These are phyloP conservation scores for Sciaenops ocellatus DNA, from an alignment of 2,797 vertebrate species.

Conservation along the genomic window DNA sequence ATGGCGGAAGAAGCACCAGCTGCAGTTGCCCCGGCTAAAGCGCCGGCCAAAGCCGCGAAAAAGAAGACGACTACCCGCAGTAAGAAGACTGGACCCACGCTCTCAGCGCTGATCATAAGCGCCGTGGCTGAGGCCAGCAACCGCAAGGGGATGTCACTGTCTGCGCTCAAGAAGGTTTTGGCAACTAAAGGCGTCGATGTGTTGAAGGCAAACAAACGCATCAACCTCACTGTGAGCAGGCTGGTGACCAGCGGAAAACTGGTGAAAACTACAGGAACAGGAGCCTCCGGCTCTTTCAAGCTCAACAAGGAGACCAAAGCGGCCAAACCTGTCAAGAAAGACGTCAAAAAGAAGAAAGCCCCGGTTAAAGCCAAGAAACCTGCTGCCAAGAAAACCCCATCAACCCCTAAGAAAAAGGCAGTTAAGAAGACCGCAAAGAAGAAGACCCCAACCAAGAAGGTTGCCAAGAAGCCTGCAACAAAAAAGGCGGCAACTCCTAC, in stretches of 20 bases:
- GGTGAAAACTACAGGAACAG: slow-evolving; percentile 19
- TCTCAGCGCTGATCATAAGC: slow-evolving; percentile 1
- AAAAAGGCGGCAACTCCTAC: background rate
- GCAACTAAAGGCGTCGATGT: background rate
- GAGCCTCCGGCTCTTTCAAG: slow-evolving; percentile 37
- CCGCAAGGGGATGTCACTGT: slow-evolving; percentile 26
- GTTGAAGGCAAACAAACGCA: slow-evolving; percentile 12
- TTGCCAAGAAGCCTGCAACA: background rate
- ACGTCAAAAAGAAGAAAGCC: background rate
- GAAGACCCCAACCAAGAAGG: background rate
- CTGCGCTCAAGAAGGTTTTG: slow-evolving; percentile 27
- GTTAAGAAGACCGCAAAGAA: background rate
- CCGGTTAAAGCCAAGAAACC: background rate
- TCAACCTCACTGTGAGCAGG: slow-evolving; percentile 13
- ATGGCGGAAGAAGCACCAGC: slow-evolving; percentile 49
- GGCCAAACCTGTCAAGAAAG: background rate
- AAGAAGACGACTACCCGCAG: slow-evolving; percentile 5
- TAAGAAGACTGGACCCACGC: slow-evolving; percentile 21
- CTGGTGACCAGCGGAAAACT: background rate
- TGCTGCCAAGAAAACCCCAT: background rate
- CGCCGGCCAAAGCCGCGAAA: slow-evolving; percentile 16
- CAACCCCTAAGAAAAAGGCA: background rate
- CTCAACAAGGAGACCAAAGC: slow-evolving; percentile 6
- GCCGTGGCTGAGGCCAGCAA: slow-evolving; percentile 28
- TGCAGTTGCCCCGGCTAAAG: slow-evolving; percentile 13